Conservation (phyloP, 1,140 invertebrate genomes). For the Antheraea mylitta region DNA sequence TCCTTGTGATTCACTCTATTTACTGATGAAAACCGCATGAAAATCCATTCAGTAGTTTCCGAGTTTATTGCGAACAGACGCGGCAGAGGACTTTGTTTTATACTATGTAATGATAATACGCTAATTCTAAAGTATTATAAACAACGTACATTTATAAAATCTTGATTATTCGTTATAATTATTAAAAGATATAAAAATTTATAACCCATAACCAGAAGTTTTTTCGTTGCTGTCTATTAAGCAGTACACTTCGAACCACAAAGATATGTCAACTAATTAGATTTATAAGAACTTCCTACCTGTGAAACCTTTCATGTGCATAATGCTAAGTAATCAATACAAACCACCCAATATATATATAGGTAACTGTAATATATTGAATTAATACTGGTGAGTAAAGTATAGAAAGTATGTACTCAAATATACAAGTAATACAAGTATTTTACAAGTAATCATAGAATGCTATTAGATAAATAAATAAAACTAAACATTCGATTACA, state of each 20-base stretch:
- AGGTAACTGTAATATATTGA: not conserved
- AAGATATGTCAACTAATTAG: slow-evolving; percentile 24
- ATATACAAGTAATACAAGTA: too few relatives aligned
- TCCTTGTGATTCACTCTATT: too few relatives aligned
- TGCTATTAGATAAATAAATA: too few relatives aligned
- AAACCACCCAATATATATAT: not conserved
- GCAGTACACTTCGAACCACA: not conserved
- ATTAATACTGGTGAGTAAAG: too few relatives aligned
- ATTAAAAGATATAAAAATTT: not conserved
- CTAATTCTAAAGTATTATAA: not conserved
- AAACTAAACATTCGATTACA: too few relatives aligned
- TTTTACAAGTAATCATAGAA: too few relatives aligned
- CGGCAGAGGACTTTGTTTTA: too few relatives aligned
- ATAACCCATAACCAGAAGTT: not conserved
- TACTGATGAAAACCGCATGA: too few relatives aligned
- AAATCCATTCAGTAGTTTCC: too few relatives aligned
- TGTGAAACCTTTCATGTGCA: slow-evolving; percentile 21
- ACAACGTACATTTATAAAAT: slow-evolving; percentile 14
- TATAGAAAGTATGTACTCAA: too few relatives aligned
- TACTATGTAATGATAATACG: too few relatives aligned
- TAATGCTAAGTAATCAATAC: not conserved
- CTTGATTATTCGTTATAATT: not conserved
- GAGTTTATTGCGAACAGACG: too few relatives aligned
- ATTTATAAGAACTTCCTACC: slow-evolving; percentile 14
- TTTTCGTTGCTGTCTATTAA: not conserved